Conservation (phyloP, 2,888 invertebrate species). For the Hyles lineata region DNA sequence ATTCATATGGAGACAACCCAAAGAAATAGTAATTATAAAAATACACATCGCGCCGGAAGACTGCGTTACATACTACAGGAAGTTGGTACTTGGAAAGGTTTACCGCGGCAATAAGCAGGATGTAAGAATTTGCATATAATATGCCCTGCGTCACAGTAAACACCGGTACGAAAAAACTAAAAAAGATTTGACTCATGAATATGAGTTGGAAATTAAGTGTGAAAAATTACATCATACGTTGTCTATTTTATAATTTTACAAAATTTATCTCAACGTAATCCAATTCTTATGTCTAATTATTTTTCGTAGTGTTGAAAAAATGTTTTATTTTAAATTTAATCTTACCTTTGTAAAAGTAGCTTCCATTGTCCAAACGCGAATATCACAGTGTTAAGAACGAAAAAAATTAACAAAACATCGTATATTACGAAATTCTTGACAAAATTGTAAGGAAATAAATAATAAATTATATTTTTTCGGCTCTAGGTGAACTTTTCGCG, state of each 20-base stretch:
- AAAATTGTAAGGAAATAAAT: constrained; percentile 22
- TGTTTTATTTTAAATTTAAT: background rate
- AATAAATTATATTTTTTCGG: constrained; percentile 16
- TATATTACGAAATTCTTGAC: background rate
- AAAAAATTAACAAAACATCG: constrained; percentile 32
- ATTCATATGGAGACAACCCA: background rate
- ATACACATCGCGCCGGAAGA: background rate
- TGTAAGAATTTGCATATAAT: constrained; percentile 17
- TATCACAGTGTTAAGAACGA: constrained; percentile 28
- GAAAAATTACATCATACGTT: background rate
- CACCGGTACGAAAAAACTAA: constrained; percentile 34
- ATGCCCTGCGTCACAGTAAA: background rate
- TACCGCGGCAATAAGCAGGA: constrained; percentile 28
- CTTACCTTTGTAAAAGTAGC: constrained; percentile 52
- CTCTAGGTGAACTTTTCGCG: constrained; percentile 8
- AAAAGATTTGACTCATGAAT: constrained; percentile 20
- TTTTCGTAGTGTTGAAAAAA: background rate
- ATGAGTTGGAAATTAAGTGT: background rate
- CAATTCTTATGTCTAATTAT: background rate
- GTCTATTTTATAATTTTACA: background rate
- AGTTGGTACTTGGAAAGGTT: constrained; percentile 29
- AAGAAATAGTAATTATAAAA: background rate
- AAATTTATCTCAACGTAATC: background rate
- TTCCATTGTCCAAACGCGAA: constrained; percentile 49
- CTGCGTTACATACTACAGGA: background rate